Evolutionary conservation across 2,113 vertebrate species (phyloP).

Genomic region (Amazona vittata): DNA sequence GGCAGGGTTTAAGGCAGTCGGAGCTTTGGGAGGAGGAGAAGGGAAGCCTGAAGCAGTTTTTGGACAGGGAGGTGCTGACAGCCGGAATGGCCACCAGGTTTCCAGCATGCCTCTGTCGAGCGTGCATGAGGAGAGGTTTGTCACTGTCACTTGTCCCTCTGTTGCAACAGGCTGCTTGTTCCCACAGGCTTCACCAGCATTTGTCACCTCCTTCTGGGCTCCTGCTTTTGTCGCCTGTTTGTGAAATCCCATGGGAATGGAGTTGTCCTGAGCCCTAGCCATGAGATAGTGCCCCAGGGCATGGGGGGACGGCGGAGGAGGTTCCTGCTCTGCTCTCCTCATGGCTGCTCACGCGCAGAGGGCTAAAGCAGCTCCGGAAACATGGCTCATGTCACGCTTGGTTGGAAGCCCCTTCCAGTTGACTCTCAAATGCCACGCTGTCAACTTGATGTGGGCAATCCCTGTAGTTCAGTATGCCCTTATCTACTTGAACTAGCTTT

Average conservation of each 20-base stretch:
- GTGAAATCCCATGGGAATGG: not conserved
- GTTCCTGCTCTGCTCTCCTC: not conserved
- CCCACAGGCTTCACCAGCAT: not conserved
- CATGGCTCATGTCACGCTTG: accelerated
- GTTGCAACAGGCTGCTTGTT: not conserved
- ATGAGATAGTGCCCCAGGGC: not conserved
- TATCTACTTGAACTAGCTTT: not conserved
- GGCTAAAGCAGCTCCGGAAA: not conserved
- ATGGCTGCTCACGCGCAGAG: not conserved
- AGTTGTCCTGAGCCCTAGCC: not conserved
- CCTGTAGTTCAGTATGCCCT: not conserved
- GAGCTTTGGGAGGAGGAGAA: not conserved
- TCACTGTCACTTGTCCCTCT: conserved; percentile 11
- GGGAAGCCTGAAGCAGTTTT: not conserved
- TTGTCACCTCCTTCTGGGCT: conserved; percentile 31
- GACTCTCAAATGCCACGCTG: not conserved
- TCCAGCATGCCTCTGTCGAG: not conserved
- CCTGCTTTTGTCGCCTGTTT: not conserved
- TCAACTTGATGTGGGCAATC: not conserved
- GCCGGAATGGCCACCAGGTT: not conserved
- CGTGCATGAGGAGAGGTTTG: not conserved
- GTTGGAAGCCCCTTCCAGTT: not conserved
- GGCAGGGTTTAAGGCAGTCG: not conserved
- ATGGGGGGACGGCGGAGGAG: not conserved
- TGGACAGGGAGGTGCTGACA: not conserved